phyloP scores from a whole-genome alignment of 2,113 vertebrate genomes.

The Pituophis catenifer region DNA sequence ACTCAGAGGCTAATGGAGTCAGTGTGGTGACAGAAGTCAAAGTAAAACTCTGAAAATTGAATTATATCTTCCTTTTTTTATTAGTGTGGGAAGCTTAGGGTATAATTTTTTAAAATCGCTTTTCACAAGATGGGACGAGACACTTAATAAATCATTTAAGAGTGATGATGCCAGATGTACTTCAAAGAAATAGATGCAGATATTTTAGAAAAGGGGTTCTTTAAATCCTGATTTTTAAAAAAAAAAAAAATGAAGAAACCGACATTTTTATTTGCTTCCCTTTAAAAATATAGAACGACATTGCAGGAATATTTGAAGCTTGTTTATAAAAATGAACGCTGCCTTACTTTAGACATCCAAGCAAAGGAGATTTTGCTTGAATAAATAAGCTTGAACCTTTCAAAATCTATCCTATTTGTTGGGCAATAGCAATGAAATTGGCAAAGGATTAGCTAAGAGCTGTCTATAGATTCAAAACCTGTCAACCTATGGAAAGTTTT shows the following conservation, averaged over 20 bases:
- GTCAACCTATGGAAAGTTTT: neutral
- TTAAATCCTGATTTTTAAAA: neutral
- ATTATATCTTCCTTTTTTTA: neutral
- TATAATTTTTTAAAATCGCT: neutral
- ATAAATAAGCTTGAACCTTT: neutral
- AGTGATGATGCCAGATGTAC: neutral
- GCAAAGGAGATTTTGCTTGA: neutral
- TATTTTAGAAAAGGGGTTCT: neutral
- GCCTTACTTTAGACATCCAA: neutral
- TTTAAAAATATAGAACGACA: neutral
- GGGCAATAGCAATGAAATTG: neutral
- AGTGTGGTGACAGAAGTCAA: neutral
- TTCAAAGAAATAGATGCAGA: neutral
- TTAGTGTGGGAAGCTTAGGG: neutral
- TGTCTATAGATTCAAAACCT: neutral
- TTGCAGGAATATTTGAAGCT: neutral
- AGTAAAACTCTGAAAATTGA: neutral
- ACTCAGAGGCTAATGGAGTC: neutral
- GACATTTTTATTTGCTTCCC: neutral
- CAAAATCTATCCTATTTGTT: neutral
- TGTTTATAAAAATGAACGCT: neutral
- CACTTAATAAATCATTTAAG: neutral
- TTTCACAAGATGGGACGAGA: neutral
- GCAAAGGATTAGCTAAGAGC: neutral
- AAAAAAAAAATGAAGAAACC: neutral